phyloP scores from a whole-genome alignment of 2,888 invertebrate genomes.

The Troglohyphantes excavatus region DNA sequence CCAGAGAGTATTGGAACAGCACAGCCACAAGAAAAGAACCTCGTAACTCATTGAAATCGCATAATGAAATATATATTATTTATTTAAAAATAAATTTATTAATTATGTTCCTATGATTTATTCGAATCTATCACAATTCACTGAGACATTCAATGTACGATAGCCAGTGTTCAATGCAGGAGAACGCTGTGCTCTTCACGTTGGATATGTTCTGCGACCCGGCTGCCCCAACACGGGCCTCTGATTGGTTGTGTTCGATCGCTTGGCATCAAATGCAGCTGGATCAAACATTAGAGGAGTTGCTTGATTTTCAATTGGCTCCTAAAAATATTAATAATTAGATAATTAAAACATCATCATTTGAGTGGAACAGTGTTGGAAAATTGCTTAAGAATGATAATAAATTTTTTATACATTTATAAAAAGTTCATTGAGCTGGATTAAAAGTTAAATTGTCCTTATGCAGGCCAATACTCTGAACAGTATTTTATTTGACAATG shows the following conservation, averaged over 20 bases:
- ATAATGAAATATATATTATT: constrained; percentile 55
- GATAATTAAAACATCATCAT: too few relatives aligned
- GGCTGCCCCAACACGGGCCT: constrained; percentile 48
- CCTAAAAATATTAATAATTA: too few relatives aligned
- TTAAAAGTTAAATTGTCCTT: too few relatives aligned
- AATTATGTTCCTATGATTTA: constrained; percentile 55
- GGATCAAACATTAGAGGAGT: constrained; percentile 77
- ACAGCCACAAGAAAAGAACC: constrained; percentile 44
- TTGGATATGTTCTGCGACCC: constrained; percentile 72
- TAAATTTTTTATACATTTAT: too few relatives aligned
- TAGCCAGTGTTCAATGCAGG: constrained; percentile 4
- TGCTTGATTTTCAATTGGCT: constrained; percentile 36
- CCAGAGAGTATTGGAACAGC: constrained; percentile 8
- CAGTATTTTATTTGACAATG: too few relatives aligned
- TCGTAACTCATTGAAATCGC: constrained; percentile 55
- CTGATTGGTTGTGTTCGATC: constrained; percentile 30
- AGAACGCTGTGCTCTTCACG: constrained; percentile 38
- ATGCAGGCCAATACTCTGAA: too few relatives aligned
- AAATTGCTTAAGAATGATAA: too few relatives aligned
- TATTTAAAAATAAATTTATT: constrained; percentile 75
- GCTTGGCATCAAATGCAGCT: constrained; percentile 71
- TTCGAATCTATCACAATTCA: constrained; percentile 72
- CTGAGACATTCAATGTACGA: constrained; percentile 24
- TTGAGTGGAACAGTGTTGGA: too few relatives aligned
- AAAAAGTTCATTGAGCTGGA: too few relatives aligned